Base-by-base conservation (phyloP, 2,797 vertebrate species). In the Pseudopleuronectes americanus region DNA sequence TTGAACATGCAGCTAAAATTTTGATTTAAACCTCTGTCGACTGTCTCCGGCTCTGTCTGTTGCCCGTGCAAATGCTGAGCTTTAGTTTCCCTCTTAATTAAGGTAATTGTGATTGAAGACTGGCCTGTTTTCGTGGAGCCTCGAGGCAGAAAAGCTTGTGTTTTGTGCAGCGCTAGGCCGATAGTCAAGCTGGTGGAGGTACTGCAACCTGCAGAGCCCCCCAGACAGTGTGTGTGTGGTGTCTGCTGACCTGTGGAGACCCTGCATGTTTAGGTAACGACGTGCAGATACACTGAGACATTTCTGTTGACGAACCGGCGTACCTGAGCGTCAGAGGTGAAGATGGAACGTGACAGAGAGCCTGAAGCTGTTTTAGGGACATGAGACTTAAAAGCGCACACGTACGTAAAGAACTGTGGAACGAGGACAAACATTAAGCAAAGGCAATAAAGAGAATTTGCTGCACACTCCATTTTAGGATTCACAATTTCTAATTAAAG, bases 51-150 rank as follows among this genome's bases (percentile, higher is more conserved):
- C 56, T 17, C 76, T 71, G 77, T 79, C 57, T 68, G 59, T 47
- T 22, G 74, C 71, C 64, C 19, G 38, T 63, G 74, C 24, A 31
- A 87, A 77, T 73, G 90, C 91, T 90, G 90, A 91, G 87, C 83
- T 80, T 85, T 57, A 79, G 74, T 83, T 93, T 92, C 90, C 76
- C 84, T 74, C 72, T 80, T 92, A 90, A 92, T 94, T 91, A 93
- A 89, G 86, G 81, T 92, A 91, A 94, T 91, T 78, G 80, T 90
- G 90, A 92, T 83, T 89, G 93, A 94, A 87, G 91, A 89, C 71
- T 74, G 89, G 89, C 87, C 89, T 90, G 90, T 90, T 90, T 90
- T 68, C 56, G 66, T 74, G 70, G 43, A 77, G 88, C 93, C 93
- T 83, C 60, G 31, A 84, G 94, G 88, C 80, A 80, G 8, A 83